Evolutionary conservation across 1,140 invertebrate species (phyloP).

Genomic region (Nasonia longicornis): DNA sequence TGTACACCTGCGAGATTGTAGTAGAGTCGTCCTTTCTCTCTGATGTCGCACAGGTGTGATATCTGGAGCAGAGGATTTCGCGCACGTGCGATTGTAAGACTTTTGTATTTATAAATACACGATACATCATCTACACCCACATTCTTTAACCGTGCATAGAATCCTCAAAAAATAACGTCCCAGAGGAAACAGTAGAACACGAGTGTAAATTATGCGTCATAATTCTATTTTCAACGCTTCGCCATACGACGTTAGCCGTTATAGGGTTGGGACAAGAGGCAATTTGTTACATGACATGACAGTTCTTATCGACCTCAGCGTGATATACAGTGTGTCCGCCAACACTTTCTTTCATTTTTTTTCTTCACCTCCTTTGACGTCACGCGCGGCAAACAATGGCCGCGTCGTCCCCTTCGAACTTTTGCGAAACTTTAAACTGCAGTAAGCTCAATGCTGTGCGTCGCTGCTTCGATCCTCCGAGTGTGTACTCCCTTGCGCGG

Average conservation of each 20-base stretch:
- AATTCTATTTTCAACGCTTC: not conserved
- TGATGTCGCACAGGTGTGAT: too few species aligned
- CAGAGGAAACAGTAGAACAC: not conserved
- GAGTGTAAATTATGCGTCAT: not conserved
- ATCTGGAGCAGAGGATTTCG: not conserved
- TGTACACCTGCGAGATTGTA: too few species aligned
- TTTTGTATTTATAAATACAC: too few species aligned
- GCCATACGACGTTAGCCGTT: not conserved
- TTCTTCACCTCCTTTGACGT: not conserved
- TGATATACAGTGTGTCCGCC: not conserved
- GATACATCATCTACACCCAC: too few species aligned
- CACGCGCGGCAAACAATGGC: too few species aligned
- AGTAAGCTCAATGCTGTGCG: conserved; percentile 37
- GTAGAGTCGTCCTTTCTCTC: not conserved
- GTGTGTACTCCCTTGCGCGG: not conserved
- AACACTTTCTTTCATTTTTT: not conserved
- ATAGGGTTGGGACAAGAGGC: not conserved
- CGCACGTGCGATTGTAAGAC: not conserved
- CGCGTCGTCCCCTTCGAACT: not conserved
- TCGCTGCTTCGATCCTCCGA: not conserved
- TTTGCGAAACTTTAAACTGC: not conserved
- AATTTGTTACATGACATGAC: conserved; percentile 3
- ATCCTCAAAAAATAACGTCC: not conserved
- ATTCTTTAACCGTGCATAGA: too few species aligned
- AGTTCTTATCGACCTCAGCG: not conserved